Conservation (phyloP, 92 coral and sea anemone genomes). For the Phenganax stokvisi region DNA sequence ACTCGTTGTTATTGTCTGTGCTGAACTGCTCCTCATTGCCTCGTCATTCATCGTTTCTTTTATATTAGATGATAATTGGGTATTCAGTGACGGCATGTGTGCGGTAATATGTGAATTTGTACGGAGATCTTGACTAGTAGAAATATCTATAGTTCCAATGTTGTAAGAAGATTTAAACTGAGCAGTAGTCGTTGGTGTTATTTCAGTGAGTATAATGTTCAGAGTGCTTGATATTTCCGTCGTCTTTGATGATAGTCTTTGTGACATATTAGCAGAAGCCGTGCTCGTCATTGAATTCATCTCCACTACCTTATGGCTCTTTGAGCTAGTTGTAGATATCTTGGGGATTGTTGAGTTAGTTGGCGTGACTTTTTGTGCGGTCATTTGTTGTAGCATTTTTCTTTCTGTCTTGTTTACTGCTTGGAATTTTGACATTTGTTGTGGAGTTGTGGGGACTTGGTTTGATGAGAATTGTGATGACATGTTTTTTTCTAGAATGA, state of each 20-base stretch:
- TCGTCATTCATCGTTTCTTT: neutral
- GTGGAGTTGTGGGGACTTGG: conserved; percentile 3
- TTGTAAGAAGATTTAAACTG: neutral
- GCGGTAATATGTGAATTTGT: neutral
- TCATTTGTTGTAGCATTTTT: neutral
- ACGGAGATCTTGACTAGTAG: neutral
- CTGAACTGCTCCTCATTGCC: neutral
- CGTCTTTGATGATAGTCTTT: neutral
- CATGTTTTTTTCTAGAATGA: neutral
- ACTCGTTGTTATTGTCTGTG: conserved; percentile 1
- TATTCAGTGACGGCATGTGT: neutral
- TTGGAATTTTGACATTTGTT: neutral
- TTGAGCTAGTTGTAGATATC: neutral
- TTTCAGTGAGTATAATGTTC: neutral
- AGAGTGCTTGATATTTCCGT: neutral
- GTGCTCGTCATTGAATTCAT: neutral
- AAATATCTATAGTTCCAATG: neutral
- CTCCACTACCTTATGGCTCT: neutral
- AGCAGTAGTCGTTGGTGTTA: neutral
- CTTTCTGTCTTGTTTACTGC: too few relatives aligned
- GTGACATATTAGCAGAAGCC: neutral
- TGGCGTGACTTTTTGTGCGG: neutral
- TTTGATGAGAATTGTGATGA: neutral
- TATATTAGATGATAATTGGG: neutral
- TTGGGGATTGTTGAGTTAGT: neutral